Conservation (phyloP, 2,888 invertebrate species). For the Drosophila paramelanica region DNA sequence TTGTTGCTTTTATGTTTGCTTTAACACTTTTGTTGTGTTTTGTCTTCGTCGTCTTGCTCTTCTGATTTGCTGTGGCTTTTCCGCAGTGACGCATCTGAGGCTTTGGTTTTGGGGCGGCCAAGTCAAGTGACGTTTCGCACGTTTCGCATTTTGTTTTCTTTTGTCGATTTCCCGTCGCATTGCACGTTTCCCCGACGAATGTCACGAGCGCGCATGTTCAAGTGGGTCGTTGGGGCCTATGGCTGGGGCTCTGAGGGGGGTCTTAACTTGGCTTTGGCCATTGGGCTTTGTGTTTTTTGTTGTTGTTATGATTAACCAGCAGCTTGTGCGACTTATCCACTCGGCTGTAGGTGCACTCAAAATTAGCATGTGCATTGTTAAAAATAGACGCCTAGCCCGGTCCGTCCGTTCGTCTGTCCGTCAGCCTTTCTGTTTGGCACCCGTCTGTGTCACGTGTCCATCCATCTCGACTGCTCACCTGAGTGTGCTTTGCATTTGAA, state of each 20-base stretch:
- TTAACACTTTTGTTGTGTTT: constrained; percentile 35
- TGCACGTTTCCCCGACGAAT: constrained; percentile 74
- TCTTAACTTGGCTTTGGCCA: constrained; percentile 8
- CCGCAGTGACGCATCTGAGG: constrained; percentile 68
- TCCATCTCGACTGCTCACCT: constrained; percentile 36
- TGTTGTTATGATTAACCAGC: constrained; percentile 46
- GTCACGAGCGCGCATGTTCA: constrained; percentile 80
- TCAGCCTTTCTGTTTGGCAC: constrained; percentile 16
- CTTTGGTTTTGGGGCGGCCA: constrained; percentile 8
- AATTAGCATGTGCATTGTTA: constrained; percentile 47
- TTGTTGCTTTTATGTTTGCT: constrained; percentile 3
- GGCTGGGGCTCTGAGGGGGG: constrained; percentile 2
- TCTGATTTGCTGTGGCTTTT: constrained; percentile 41
- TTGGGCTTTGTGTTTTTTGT: constrained; percentile 6
- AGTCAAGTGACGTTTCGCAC: constrained; percentile 66
- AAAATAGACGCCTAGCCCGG: constrained; percentile 27
- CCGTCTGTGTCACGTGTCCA: constrained; percentile 51
- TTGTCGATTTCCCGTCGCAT: constrained; percentile 70
- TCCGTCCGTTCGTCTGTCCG: background rate
- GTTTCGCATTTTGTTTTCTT: constrained; percentile 32
- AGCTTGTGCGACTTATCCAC: constrained; percentile 57
- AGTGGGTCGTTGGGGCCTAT: constrained; percentile 62
- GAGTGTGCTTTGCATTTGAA: constrained; percentile 47
- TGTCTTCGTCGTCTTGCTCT: constrained; percentile 31
- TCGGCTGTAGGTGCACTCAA: constrained; percentile 35